Evolutionary conservation across 2,888 invertebrate genomes (phyloP), one percentile per base, ranked within the genome.

Genomic region (Pseudococcus jackbeardsleyi): DNA sequence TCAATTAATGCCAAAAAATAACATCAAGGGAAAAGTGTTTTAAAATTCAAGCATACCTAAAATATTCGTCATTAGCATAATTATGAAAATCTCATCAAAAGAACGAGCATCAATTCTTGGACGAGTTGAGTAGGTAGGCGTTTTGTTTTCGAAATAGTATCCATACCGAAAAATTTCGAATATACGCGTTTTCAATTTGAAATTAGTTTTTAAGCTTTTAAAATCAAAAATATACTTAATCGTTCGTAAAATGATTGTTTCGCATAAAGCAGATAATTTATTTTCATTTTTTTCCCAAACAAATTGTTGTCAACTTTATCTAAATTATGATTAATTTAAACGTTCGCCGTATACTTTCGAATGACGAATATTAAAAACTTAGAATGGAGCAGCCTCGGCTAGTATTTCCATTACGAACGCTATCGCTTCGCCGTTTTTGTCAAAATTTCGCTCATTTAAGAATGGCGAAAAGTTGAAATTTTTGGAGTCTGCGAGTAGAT

Each of bases 271-370:
- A 59, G 50, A 59, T 59, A n/a, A 59, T 59, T 59, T 59, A 59
- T 59, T 59, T 42, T 59, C n/a, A 59, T n/a, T 59, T 59, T 59
- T 59, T 59, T 3, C 15, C 7, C 59, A n/a, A 15, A 15, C 15
- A 59, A 59, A 8, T 15, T 15, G 15, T 59, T 17, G 59, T 59
- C 59, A n/a, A 59, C 6, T 15, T 59, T n/a, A 22, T 11, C 19
- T 64, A 64, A 64, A 64, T 64, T 64, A 22, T 22, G 64, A 64
- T 64, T 64, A 64, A 64, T 64, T 64, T 19, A 19, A 64, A 64
- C 64, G 22, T 64, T 64, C 42, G 42, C 42, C 3, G 42, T 42
- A 64, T 64, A 64, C 9, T 59, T 59, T 59, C 15, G n/a, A 64
- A 64, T 22, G 64, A 64, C 64, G 64, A 64, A 64, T 64, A 64